Evolutionary conservation across 2,113 vertebrate genomes (phyloP), one percentile per base, ranked within the genome.

Genomic region (Phocoena sinus): DNA sequence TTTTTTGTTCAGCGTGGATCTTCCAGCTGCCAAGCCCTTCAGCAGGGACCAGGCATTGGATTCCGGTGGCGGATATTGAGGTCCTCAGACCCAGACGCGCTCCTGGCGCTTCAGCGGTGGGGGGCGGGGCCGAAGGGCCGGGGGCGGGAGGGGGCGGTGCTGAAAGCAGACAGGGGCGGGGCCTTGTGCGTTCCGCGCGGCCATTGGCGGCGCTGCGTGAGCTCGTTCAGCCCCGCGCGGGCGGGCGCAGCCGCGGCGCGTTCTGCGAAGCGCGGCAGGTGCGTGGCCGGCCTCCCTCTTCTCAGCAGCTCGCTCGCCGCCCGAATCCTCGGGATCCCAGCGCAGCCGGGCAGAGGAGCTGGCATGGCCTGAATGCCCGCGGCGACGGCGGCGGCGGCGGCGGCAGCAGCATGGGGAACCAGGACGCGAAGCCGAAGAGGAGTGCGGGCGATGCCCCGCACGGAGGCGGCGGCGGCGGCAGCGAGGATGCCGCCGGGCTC

Each of bases 391-490:
- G 98, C 89, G 17, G 97, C 97, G 17, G 97, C 97, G 17, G 97
- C 97, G 53, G 62, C 68, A 11, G 91, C 97, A 87, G 74, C 98
- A 99, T 99, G 99, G 99, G 99, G 80, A 99, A 99, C 98, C 99
- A 99, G 98, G 99, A 99, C 96, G 99, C 99, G 25, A 99, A 99
- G 98, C 99, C 99, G 20, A 99, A 98, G 99, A 99, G 98, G 98
- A 98, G 99, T 79, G 87, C 99, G 97, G 98, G 99, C 98, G 98
- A 99, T 97, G 98, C 97, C 60, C 41, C 76, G 98, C 99, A 97
- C 87, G 99, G 98, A 98, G 98, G 98, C 71, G 98, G 98, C 56
- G 77, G 90, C 81, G 47, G 89, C 89, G 65, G 88, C 90, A 97
- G 97, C n/a, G 99, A 99, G 76, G 99, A 99, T 96, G 99, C 97